Conservation (phyloP, 1,140 invertebrate genomes). For the Drosophila busckii region DNA sequence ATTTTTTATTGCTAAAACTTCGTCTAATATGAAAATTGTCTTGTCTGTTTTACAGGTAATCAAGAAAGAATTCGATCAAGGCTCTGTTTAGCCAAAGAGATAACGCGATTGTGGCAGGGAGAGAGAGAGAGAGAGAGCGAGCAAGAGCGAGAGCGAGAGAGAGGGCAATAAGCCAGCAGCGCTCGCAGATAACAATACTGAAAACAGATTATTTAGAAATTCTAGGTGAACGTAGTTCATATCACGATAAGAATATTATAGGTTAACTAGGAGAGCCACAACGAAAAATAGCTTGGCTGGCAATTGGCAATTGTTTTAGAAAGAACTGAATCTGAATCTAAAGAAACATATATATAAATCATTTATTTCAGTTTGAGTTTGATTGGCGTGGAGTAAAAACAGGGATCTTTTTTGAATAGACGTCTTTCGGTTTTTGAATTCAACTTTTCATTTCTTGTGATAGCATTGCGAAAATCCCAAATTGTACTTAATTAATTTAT, state of each 20-base stretch:
- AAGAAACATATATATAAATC: too few species aligned
- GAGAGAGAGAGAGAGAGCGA: conserved; percentile 32
- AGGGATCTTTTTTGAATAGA: conserved; percentile 37
- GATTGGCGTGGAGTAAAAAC: too few species aligned
- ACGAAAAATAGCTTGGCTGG: conserved; percentile 34
- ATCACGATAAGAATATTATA: conserved; percentile 25
- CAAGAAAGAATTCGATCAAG: conserved; percentile 41
- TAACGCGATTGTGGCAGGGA: conserved; percentile 43
- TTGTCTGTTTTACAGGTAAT: conserved; percentile 40
- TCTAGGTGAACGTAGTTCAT: conserved; percentile 37
- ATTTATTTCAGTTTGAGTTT: too few species aligned
- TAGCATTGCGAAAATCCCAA: conserved; percentile 17
- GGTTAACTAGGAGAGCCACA: conserved; percentile 13
- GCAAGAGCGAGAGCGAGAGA: conserved; percentile 17
- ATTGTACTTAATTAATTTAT: conserved; percentile 70
- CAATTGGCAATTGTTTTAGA: not conserved
- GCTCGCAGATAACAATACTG: conserved; percentile 5
- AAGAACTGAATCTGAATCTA: not conserved
- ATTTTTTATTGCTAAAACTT: too few species aligned
- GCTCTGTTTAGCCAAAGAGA: conserved; percentile 52
- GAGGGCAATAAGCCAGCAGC: not conserved
- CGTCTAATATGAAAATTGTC: too few species aligned
- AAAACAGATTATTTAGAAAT: conserved; percentile 7
- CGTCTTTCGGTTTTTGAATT: not conserved
- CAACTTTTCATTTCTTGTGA: conserved; percentile 24